These are phyloP conservation scores for Pandion haliaetus DNA, from an alignment of 2,113 vertebrate species.

Conservation along the genomic window DNA sequence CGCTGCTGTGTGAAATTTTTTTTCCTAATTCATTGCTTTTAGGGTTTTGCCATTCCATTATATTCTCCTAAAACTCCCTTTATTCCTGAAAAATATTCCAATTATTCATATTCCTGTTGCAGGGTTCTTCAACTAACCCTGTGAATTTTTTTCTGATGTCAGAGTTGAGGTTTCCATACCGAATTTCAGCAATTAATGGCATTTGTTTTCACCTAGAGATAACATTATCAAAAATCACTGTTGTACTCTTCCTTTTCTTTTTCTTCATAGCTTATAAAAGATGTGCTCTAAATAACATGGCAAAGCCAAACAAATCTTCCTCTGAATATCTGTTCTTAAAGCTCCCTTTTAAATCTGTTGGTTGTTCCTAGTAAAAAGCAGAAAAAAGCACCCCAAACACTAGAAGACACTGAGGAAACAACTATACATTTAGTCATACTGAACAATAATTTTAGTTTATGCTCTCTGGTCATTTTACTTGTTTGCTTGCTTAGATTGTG, in stretches of 20 bases:
- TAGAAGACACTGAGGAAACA: background rate
- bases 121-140: background rate
- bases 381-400: background rate
- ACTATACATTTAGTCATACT: background rate
- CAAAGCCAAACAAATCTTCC: background rate
- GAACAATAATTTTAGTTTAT: background rate
- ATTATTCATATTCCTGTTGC: background rate
- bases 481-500: background rate
- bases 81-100: background rate
- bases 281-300: background rate
- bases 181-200: background rate
- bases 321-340: background rate
- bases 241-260: background rate
- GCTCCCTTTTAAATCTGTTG: background rate
- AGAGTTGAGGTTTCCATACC: background rate
- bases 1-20: background rate
- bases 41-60: background rate
- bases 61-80: background rate
- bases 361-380: background rate
- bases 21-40: background rate
- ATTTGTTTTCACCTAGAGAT: background rate
- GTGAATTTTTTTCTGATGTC: background rate
- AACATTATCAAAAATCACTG: background rate
- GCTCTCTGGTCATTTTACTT: background rate
- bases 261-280: background rate